Evolutionary conservation across 2,113 vertebrate species (phyloP).

Genomic region (Girardinichthys multiradiatus): DNA sequence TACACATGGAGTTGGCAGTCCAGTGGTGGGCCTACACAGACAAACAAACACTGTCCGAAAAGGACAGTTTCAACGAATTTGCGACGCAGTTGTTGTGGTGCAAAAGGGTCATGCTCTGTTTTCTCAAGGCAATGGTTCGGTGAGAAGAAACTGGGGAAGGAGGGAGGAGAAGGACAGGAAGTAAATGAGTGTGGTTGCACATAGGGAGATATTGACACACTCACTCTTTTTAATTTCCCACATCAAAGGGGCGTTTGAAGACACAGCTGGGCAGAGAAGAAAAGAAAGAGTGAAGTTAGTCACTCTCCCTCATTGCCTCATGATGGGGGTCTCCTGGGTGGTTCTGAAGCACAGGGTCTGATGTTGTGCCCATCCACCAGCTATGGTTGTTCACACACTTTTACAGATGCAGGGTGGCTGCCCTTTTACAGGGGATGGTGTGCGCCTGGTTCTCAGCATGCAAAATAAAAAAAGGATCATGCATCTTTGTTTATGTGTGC

Average conservation of each 20-base stretch:
- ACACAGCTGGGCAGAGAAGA: slow-evolving; percentile 86
- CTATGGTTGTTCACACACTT: slow-evolving; percentile 55
- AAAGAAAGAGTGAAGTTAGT: slow-evolving; percentile 87
- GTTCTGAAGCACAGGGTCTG: slow-evolving; percentile 61
- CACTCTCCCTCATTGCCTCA: slow-evolving; percentile 81
- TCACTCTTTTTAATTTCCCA: slow-evolving; percentile 83
- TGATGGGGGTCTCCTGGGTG: slow-evolving; percentile 84
- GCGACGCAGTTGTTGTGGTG: slow-evolving; percentile 61
- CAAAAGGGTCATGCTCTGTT: slow-evolving; percentile 67
- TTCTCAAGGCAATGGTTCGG: slow-evolving; percentile 69
- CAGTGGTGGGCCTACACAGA: slow-evolving; percentile 63
- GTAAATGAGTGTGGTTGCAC: slow-evolving; percentile 80
- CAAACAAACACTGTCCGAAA: slow-evolving; percentile 67
- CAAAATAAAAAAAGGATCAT: slow-evolving; percentile 19
- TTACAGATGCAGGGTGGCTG: slow-evolving; percentile 40
- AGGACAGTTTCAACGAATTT: slow-evolving; percentile 54
- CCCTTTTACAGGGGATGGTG: slow-evolving; percentile 39
- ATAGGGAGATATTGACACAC: slow-evolving; percentile 84
- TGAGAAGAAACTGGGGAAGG: slow-evolving; percentile 57
- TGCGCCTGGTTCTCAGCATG: slow-evolving; percentile 36
- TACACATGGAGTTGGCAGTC: slow-evolving; percentile 62
- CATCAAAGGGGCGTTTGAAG: slow-evolving; percentile 86
- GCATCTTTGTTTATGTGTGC: slow-evolving; percentile 64
- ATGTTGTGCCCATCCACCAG: slow-evolving; percentile 60
- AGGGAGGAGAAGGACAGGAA: slow-evolving; percentile 68